Conservation (phyloP, 2,888 invertebrate genomes). For the Chrysomela aeneicollis region DNA sequence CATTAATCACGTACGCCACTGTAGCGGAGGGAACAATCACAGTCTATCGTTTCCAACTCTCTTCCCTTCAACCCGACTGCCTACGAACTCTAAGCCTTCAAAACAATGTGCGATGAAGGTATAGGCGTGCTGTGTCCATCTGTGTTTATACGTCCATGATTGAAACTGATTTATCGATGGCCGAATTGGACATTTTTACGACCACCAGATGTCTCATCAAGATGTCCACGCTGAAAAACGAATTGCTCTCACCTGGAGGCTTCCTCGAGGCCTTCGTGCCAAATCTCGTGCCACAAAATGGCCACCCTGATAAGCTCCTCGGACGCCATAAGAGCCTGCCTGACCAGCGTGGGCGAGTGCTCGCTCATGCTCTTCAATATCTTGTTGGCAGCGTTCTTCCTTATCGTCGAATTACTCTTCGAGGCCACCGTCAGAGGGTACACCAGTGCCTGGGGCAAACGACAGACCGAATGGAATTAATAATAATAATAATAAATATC, state of each 20-base stretch:
- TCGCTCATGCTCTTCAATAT: slow-evolving; percentile 96
- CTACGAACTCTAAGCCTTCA: too few relatives aligned
- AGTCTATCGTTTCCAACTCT: too few relatives aligned
- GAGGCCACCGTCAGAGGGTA: slow-evolving; percentile 98
- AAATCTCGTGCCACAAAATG: slow-evolving; percentile 99
- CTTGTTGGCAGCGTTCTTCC: slow-evolving; percentile 91
- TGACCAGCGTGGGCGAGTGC: slow-evolving; percentile 89
- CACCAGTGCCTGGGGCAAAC: slow-evolving; percentile 81
- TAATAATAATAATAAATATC: too few relatives aligned
- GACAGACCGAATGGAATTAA: not conserved
- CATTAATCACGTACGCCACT: too few relatives aligned
- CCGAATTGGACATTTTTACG: too few relatives aligned
- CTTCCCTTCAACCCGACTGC: too few relatives aligned
- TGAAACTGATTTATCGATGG: too few relatives aligned
- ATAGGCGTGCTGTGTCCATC: too few relatives aligned
- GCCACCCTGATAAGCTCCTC: slow-evolving; percentile 98
- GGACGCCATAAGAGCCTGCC: slow-evolving; percentile 95
- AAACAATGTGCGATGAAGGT: too few relatives aligned
- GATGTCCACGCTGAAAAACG: not conserved
- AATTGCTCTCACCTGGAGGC: slow-evolving; percentile 79
- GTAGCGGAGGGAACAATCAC: too few relatives aligned
- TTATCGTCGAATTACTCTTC: slow-evolving; percentile 86
- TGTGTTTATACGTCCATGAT: too few relatives aligned
- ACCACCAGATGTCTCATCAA: too few relatives aligned
- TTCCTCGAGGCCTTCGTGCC: slow-evolving; percentile 98